Evolutionary conservation across 2,888 invertebrate species (phyloP).

Genomic region (Aspidapion aeneum): DNA sequence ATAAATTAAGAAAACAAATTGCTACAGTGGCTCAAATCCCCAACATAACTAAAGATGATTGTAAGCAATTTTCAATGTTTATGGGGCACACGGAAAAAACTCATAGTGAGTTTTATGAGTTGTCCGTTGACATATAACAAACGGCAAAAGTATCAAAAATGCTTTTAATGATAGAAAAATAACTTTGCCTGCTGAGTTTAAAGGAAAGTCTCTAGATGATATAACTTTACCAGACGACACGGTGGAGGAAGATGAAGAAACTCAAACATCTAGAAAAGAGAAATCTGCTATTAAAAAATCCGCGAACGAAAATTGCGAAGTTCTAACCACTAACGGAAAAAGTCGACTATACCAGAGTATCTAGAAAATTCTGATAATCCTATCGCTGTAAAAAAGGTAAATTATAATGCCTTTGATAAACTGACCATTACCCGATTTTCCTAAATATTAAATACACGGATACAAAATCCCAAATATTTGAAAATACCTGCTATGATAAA

Average conservation of each 20-base stretch:
- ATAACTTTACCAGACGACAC: conserved; percentile 9
- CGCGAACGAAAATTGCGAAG: too few species aligned
- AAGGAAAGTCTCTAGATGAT: conserved; percentile 13
- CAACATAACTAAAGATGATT: conserved; percentile 25
- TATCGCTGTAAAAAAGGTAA: too few species aligned
- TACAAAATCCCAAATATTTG: too few species aligned
- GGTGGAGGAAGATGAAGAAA: not conserved
- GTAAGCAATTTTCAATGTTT: conserved; percentile 26
- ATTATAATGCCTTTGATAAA: too few species aligned
- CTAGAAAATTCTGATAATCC: too few species aligned
- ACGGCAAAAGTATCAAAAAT: conserved; percentile 1
- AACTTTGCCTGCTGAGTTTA: not conserved
- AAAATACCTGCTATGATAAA: too few species aligned
- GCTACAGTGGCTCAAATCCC: conserved; percentile 32
- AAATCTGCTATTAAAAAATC: too few species aligned
- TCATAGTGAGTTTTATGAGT: conserved; percentile 22
- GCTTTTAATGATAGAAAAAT: conserved; percentile 1
- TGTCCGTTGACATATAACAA: conserved; percentile 7
- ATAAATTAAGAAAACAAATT: conserved; percentile 32
- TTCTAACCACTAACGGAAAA: too few species aligned
- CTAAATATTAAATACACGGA: too few species aligned
- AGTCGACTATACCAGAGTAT: too few species aligned
- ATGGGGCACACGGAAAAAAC: conserved; percentile 30
- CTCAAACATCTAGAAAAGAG: too few species aligned
- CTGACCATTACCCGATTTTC: too few species aligned